Conservation (phyloP, 2,888 invertebrate genomes). For the Pristionchus maxplancki region DNA sequence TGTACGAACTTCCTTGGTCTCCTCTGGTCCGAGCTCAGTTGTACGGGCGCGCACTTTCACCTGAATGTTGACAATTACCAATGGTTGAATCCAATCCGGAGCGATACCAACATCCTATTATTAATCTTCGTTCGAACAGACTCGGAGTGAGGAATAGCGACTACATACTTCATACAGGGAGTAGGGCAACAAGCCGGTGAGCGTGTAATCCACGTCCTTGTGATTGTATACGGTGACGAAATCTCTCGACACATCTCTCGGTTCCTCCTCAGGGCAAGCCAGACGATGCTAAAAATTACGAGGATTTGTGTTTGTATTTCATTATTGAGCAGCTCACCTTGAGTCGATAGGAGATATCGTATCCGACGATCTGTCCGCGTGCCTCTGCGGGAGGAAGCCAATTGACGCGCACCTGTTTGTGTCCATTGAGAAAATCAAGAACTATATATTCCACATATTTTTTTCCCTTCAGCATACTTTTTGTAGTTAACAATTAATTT, state of each 20-base stretch:
- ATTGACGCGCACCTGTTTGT: constrained; percentile 66
- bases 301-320: not conserved
- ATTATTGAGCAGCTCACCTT: constrained; percentile 16
- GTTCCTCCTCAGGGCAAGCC: constrained; percentile 77
- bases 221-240: constrained; percentile 78
- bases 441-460: too few relatives aligned
- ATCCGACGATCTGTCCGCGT: constrained; percentile 76
- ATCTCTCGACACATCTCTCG: constrained; percentile 75
- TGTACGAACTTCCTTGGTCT: constrained; percentile 73
- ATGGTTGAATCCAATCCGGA: not conserved
- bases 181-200: constrained; percentile 77
- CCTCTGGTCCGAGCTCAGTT: constrained; percentile 76
- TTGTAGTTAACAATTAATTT: too few relatives aligned
- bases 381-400: constrained; percentile 76
- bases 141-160: not conserved
- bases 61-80: not conserved
- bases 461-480: too few relatives aligned
- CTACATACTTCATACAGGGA: constrained; percentile 74
- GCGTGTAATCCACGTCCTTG: constrained; percentile 76
- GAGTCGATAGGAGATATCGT: constrained; percentile 76
- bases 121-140: too few relatives aligned
- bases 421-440: not conserved
- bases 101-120: too few relatives aligned
- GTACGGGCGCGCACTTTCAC: constrained; percentile 75
- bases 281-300: constrained; percentile 73